These are phyloP conservation scores for Thalassaphorura encarpata DNA, from an alignment of 1,140 invertebrate species.

Conservation along the genomic window DNA sequence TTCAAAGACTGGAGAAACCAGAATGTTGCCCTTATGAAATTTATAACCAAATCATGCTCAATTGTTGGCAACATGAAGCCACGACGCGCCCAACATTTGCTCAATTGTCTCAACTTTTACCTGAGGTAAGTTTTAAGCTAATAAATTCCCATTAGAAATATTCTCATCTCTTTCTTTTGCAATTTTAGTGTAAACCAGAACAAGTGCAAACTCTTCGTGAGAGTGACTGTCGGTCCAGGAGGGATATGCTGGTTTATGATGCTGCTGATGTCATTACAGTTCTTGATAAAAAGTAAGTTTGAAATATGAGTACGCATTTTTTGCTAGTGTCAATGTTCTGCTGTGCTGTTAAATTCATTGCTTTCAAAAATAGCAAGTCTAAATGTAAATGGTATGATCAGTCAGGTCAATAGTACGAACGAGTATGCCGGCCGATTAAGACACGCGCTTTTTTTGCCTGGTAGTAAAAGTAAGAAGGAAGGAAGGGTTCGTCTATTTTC, in stretches of 20 bases:
- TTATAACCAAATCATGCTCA: slow-evolving; percentile 83
- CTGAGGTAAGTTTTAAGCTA: slow-evolving; percentile 60
- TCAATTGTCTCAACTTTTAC: slow-evolving; percentile 63
- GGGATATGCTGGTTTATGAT: slow-evolving; percentile 69
- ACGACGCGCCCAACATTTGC: slow-evolving; percentile 80
- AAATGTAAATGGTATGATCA: too few relatives aligned
- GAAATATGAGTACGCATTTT: not conserved
- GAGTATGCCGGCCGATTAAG: too few relatives aligned
- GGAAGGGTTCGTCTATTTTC: too few relatives aligned
- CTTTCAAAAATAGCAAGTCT: too few relatives aligned
- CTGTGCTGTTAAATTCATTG: too few relatives aligned
- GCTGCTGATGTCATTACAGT: slow-evolving; percentile 87
- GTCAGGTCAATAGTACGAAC: too few relatives aligned
- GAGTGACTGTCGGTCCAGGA: slow-evolving; percentile 31
- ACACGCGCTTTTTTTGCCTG: too few relatives aligned
- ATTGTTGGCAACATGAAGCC: slow-evolving; percentile 92
- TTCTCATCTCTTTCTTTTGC: slow-evolving; percentile 20
- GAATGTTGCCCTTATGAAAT: slow-evolving; percentile 83
- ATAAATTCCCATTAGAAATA: slow-evolving; percentile 2
- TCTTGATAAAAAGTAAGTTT: slow-evolving; percentile 68
- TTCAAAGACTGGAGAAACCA: slow-evolving; percentile 76
- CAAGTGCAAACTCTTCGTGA: slow-evolving; percentile 69
- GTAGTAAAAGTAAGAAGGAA: too few relatives aligned
- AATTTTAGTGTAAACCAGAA: slow-evolving; percentile 74
- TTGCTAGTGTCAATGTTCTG: too few relatives aligned